Base-by-base conservation (phyloP, 2,888 invertebrate species). In the Bedellia somnulentella region DNA sequence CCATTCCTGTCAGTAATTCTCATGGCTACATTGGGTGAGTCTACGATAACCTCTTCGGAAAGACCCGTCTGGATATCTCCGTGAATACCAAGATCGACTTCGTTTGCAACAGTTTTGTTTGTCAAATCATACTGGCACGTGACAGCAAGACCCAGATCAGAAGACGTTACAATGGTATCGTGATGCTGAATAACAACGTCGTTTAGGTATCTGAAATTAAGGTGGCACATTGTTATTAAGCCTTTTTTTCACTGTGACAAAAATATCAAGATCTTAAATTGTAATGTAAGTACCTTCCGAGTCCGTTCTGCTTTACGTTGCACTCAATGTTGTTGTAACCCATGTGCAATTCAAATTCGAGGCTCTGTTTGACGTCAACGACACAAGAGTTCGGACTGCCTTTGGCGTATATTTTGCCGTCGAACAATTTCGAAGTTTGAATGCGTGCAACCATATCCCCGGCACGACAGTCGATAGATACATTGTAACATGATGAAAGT, bases 131-230 rank as follows among this genome's bases (percentile, higher is more conserved):
- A 94, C 57, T 94, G 93, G 62, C 94, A 95, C 41, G 93, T 91
- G 35, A 95, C 92, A 27, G 93, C 92, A 32, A 94, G 80, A 22
- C 94, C 94, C 48, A 95, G 81, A 80, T 95, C 94, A 29, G 93
- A 91, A 38, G 91, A 92, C 40, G 94, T 95, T 39, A 95, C 93
- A 48, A 95, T 94, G 52, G 92, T 92, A 57, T 93, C 93, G 73
- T 95, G 94, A 70, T 94, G 93, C 58, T 95, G 94, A 49, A 95
- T 93, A 33, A 94, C 89, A 37, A 93, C 92, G 64, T 94, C 94
- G 62, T 93, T 94, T 52, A 92, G 81, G 57, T 89, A 91, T 50
- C 77, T 77, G 50, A 10, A 24, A 14, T 8, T 21, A 22, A 14
- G 10, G 16, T 11, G 24, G 8, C 21, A 15, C 23, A 25, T 21